Conservation (phyloP, 2,113 vertebrate species). For the Dasyurus viverrinus region DNA sequence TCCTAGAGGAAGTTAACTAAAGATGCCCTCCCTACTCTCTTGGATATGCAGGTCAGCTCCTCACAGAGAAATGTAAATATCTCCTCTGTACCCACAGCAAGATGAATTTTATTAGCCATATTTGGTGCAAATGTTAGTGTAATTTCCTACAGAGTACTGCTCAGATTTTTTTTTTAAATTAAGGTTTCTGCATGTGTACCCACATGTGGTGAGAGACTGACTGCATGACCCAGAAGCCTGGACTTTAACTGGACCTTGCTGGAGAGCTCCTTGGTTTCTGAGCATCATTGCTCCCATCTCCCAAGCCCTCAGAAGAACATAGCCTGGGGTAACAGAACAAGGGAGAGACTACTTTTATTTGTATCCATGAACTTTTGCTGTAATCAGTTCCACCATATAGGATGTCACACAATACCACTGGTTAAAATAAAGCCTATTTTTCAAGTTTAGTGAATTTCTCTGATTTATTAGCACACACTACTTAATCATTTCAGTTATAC, state of each 20-base stretch:
- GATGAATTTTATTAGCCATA: slow-evolving; percentile 75
- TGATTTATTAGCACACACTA: not conserved
- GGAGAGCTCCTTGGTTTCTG: slow-evolving; percentile 62
- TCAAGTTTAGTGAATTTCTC: slow-evolving; percentile 80
- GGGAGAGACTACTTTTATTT: slow-evolving; percentile 76
- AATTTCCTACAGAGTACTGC: slow-evolving; percentile 74
- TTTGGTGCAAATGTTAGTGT: slow-evolving; percentile 77
- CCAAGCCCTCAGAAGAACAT: slow-evolving; percentile 52
- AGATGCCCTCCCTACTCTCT: slow-evolving; percentile 63
- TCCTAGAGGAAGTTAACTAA: slow-evolving; percentile 44
- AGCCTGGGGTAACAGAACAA: slow-evolving; percentile 34
- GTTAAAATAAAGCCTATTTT: slow-evolving; percentile 89
- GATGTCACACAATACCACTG: slow-evolving; percentile 85
- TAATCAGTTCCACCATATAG: slow-evolving; percentile 83
- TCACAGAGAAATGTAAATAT: slow-evolving; percentile 72
- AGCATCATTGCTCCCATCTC: slow-evolving; percentile 51
- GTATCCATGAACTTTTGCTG: slow-evolving; percentile 81
- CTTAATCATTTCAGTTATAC: not conserved
- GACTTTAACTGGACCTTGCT: slow-evolving; percentile 52
- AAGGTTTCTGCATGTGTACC: slow-evolving; percentile 61
- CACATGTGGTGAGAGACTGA: slow-evolving; percentile 66
- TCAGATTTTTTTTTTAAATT: slow-evolving; percentile 67
- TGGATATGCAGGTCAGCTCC: slow-evolving; percentile 60
- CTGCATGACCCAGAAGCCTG: slow-evolving; percentile 52
- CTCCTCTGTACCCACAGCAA: slow-evolving; percentile 62